Percentiles rank a stretch among this genome's conserved stretches.
These are phyloP conservation scores for Scaptomyza reducta DNA, from an alignment of 2,888 invertebrate genomes.

Conservation along the genomic window DNA sequence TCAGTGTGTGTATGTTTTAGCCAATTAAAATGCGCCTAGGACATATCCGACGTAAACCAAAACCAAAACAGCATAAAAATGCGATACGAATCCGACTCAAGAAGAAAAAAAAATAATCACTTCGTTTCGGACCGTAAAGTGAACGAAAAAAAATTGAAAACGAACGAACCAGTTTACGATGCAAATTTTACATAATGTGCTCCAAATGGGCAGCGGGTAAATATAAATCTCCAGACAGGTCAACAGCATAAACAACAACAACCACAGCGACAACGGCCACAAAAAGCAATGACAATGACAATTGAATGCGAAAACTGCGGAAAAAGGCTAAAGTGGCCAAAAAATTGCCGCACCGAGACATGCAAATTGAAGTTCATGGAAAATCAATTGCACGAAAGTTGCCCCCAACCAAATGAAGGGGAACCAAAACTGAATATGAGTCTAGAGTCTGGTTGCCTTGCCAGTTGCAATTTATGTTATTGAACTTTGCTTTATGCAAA, in stretches of 20 bases:
- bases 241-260: constrained; percentile 52
- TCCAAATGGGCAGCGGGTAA: constrained; percentile 72
- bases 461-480: constrained; percentile 53
- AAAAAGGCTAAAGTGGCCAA: constrained; percentile 59
- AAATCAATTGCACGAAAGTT: constrained; percentile 73
- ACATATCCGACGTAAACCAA: constrained; percentile 33
- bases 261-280: constrained; percentile 6
- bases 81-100: constrained; percentile 55
- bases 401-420: constrained; percentile 58
- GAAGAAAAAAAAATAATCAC: constrained; percentile 15
- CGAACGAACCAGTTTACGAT: constrained; percentile 66
- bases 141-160: constrained; percentile 43
- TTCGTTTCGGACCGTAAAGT: constrained; percentile 28
- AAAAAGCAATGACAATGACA: constrained; percentile 74
- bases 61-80: constrained; percentile 17
- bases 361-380: constrained; percentile 76
- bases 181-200: constrained; percentile 73
- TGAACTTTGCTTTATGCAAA: constrained; percentile 71
- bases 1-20: constrained; percentile 42
- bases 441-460: not conserved
- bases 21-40: constrained; percentile 73
- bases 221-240: constrained; percentile 66
- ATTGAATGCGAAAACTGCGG: constrained; percentile 75
- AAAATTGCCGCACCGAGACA: constrained; percentile 26
- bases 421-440: constrained; percentile 39